Base-by-base conservation (phyloP, 2,888 invertebrate genomes). In the Calliphora vomitoria region DNA sequence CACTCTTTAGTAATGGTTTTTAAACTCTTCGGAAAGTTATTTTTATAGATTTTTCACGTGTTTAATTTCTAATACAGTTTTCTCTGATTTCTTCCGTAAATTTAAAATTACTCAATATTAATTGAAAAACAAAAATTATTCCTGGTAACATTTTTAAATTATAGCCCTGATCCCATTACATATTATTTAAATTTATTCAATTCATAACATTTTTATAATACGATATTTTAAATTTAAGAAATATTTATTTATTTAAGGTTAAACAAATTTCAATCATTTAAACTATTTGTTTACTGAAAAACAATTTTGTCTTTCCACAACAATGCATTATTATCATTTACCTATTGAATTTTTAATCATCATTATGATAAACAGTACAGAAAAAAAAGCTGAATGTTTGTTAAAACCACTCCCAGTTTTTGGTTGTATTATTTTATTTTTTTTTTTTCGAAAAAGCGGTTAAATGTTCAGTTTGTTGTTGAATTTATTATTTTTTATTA, bases 381-480 rank as follows among this genome's bases (percentile, higher is more conserved):
- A n/a, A 82, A 76, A 68, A 66, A 85, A 55, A 72, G 13, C 35
- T 60, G 35, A 79, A 82, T 75, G 62, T 74, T 82, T 79, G 75
- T 58, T 53, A 64, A 80, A 83, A 76, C 86, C 83, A 86, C 86
- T 60, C 86, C 86, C 58, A 55, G 62, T 64, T 76, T 86, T 83
- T 69, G 55, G 53, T 82, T 60, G 8, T 58, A 50, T 11, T 35
- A 35, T 5, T 35, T 6, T 6, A 35, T 6, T 35, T 20, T 44
- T 66, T 35, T 58, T 72, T 20, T 55, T 41, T 20, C n/a, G 38
- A 69, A 62, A 60, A 55, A 79, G 60, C 78, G 82, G 78, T 38
- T 74, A 86, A 86, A 82, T 72, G 60, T 78, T 82, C 38, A 50
- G 76, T 60, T 82, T 74, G 66, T 53, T 74, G 60, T 66, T 66